Conservation (phyloP, 2,113 vertebrate genomes). For the Chunga burmeisteri region DNA sequence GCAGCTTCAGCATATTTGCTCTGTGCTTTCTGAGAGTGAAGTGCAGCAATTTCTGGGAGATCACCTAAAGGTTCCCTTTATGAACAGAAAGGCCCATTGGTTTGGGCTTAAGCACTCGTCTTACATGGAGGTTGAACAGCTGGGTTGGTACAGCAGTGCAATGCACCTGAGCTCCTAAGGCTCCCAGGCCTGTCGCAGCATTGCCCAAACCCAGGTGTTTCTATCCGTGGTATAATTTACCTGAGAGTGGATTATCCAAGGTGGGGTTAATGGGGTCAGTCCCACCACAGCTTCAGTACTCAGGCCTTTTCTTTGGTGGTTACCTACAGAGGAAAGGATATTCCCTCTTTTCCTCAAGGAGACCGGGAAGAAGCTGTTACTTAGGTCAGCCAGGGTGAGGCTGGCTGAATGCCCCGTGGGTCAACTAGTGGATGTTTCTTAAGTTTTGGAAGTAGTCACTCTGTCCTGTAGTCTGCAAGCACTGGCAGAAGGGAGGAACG, state of each 20-base stretch:
- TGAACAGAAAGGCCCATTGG: not conserved
- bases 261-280: not conserved
- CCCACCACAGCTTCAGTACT: not conserved
- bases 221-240: not conserved
- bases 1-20: not conserved
- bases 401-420: not conserved
- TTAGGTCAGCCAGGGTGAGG: not conserved
- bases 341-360: not conserved
- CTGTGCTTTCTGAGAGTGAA: not conserved
- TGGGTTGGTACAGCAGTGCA: not conserved
- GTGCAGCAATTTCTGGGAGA: not conserved
- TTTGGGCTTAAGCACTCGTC: not conserved
- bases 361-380: not conserved
- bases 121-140: not conserved
- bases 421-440: not conserved
- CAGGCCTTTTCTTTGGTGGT: not conserved
- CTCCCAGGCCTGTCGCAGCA: not conserved
- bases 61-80: not conserved
- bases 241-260: not conserved
- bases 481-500: not conserved
- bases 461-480: not conserved
- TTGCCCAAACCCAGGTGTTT: not conserved
- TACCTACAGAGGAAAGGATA: not conserved
- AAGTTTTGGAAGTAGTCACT: not conserved
- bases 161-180: not conserved